Evolutionary conservation across 2,113 vertebrate genomes (phyloP), one percentile per base, ranked within the genome.

Genomic region (Periophthalmus modestus): DNA sequence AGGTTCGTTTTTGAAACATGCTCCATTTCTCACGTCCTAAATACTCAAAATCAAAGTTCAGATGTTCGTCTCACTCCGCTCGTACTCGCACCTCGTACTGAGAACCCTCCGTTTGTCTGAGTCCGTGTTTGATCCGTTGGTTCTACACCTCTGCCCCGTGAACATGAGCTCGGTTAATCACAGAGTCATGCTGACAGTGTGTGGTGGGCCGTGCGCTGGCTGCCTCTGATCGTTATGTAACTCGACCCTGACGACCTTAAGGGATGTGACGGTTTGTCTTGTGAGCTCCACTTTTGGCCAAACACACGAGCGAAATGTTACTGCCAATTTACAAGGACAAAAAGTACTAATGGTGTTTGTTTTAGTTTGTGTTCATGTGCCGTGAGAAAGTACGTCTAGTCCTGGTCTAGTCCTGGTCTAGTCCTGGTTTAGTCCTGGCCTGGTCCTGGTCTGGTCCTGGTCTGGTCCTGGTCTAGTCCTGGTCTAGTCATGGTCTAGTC

Each of bases 151-250:
- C 82, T 75, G 69, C 74, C 85, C 80, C 85, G 75, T 76, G 87
- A 87, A 87, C 84, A 85, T 78, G 81, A 89, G 83, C 82, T 77
- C 78, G 75, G 78, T 85, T 87, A 88, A 87, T 90, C 86, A 87
- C 86, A 84, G 83, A 89, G 89, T 86, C 85, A 88, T 88, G 87
- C 82, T 85, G 85, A 87, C 88, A 74, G 80, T 85, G 86, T 89
- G 88, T 82, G 88, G 85, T 81, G 80, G 85, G 81, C 84, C 78
- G 82, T 82, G 77, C 82, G 88, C 82, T 84, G 12, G 83, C 82
- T 78, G 81, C 82, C 87, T 85, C 79, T 85, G 86, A 87, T 83
- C 82, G 80, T 90, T 91, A 89, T 85, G 87, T 89, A 92, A 92
- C 87, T 74, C 82, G 80, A 87, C 77, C 85, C 85, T 86, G 82